A percentile compares a stretch with the other conserved stretches of the same genome.
Evolutionary conservation across 2,888 invertebrate species (phyloP).

Genomic region (Seira sanloemensis): DNA sequence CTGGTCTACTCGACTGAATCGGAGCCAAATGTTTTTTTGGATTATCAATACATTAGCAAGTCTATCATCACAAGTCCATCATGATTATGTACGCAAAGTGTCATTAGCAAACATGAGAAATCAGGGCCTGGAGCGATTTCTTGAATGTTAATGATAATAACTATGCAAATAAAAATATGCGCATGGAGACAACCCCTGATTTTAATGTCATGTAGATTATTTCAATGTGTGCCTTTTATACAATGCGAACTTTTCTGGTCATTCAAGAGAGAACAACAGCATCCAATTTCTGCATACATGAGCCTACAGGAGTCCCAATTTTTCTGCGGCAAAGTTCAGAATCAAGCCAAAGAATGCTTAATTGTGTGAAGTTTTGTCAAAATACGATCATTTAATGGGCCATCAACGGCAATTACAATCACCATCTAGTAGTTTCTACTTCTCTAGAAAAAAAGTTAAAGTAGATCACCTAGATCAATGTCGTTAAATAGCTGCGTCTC

Average conservation of each 20-base stretch:
- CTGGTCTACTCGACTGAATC: background rate
- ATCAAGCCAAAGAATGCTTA: slow-evolving; percentile 1
- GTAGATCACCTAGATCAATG: slow-evolving; percentile 48
- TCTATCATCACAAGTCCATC: background rate
- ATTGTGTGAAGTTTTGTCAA: slow-evolving; percentile 52
- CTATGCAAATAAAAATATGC: background rate
- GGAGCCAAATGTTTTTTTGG: background rate
- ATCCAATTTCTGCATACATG: background rate
- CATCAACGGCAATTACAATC: slow-evolving; percentile 49
- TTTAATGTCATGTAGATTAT: background rate
- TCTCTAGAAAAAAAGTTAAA: slow-evolving; percentile 29
- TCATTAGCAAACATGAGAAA: slow-evolving; percentile 28
- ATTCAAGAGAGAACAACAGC: background rate
- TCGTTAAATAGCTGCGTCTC: background rate
- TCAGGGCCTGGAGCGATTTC: slow-evolving; percentile 41
- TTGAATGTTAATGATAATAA: slow-evolving; percentile 46
- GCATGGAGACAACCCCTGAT: background rate
- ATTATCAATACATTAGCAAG: background rate
- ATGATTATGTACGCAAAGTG: slow-evolving; percentile 7
- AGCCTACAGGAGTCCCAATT: background rate
- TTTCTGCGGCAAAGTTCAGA: background rate
- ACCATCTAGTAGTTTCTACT: slow-evolving; percentile 30
- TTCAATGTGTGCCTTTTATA: background rate
- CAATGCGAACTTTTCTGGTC: background rate
- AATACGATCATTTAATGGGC: slow-evolving; percentile 43